Evolutionary conservation across 2,113 vertebrate genomes (phyloP), one percentile per base, ranked within the genome.

Genomic region (Sebastes schlegelii): DNA sequence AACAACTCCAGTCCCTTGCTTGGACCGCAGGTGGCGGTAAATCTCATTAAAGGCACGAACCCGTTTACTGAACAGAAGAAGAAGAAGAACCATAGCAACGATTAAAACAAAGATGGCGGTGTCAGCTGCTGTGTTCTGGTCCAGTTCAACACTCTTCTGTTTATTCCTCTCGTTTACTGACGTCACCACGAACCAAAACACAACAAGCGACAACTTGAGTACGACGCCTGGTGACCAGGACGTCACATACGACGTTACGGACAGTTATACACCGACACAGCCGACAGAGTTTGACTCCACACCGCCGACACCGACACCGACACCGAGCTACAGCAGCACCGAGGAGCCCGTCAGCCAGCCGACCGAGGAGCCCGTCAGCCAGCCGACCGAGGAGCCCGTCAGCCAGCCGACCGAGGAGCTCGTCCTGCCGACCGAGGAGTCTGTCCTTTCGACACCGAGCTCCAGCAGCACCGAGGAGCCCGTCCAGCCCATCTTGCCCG

Each of bases 61-160:
- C 12, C 10, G 16, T 46, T 21, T 7, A 16, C 2, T 5, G 8
- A 14, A 6, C 6, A 54, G 52, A 0, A 5, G 17, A 45, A 68
- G 5, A 13, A 9, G 64, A 54, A 82, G 62, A 54, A 67, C 88
- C 90, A 91, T 92, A 91, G 87, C 82, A 92, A 92, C 92, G 58
- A 0, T 40, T 1, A n/a, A 77, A 84, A 91, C 87, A 91, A 84
- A 86, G 0, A 93, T 93, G 92, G 91, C 78, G 68, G 23, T n/a
- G 1, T 63, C 10, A 0, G 0, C 1, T 0, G 5, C 5, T 4
- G 17, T 12, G 6, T 1, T 16, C 0, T 17, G 23, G 9, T 23
- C 0, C 2, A 5, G 0, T 8, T 23, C 5, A 14, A 10, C 6
- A 1, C 1, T 86, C 0, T 51, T 89, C 3, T 9, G 8, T 46